Evolutionary conservation across 2,888 invertebrate species (phyloP), one percentile per base, ranked within the genome.

Genomic region (Argyresthia goedartella): DNA sequence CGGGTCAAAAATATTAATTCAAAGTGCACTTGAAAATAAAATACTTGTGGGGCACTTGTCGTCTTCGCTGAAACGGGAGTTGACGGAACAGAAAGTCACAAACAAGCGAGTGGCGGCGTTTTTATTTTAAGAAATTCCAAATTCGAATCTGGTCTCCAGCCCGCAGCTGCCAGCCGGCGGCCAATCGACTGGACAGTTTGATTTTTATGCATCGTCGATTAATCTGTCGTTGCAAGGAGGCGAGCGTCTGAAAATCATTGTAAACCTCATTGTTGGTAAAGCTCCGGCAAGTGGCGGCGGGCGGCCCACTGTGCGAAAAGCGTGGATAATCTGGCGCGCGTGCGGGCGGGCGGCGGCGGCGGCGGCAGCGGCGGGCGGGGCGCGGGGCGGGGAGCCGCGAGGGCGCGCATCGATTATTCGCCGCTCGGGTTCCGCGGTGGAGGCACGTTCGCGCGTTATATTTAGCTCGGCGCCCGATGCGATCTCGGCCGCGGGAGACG

Each of bases 391-490:
- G 56, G 59, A 62, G 47, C 16, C 42, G 41, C 49, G 51, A 70
- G 69, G 65, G 68, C 69, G 71, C 67, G 73, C 77, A 82, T 84
- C 78, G 84, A 84, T 85, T 85, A 85, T 84, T 85, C 79, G 76
- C 62, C 75, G 74, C 60, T 65, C 66, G 69, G 69, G 66, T 62
- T 60, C 68, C 68, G 73, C 60, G 60, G 66, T 57, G 74, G 59
- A 57, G 54, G 65, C 64, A 74, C 76, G 76, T n/a, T n/a, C n/a
- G n/a, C 69, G 70, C 57, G 57, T 46, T 63, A 56, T 65, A 61
- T 67, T 59, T n/a, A n/a, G 61, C 64, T 67, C 69, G 68, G 74
- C 74, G 75, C 75, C 72, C 71, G 73, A 69, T 67, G 67, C 67
- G 69, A 71, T 75, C 76, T 76, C 72, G 71, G 71, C 69, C 67